A percentile compares a stretch with the other conserved stretches of the same genome.
Conservation (phyloP, 2,888 invertebrate genomes). For the Tortrix viridana region DNA sequence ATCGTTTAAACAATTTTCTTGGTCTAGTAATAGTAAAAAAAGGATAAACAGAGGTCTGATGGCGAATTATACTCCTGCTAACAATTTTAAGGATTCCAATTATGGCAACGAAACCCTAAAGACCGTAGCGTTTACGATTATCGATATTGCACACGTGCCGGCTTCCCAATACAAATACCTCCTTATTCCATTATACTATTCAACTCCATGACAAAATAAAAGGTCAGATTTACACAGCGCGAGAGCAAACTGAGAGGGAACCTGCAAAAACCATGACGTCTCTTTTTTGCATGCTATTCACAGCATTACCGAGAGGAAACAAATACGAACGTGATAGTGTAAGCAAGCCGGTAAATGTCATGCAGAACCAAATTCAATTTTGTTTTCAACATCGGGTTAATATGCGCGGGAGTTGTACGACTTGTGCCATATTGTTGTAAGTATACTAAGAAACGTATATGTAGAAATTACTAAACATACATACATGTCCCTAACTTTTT, state of each 20-base stretch:
- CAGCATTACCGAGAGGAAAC: constrained; percentile 53
- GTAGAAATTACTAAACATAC: too few species aligned
- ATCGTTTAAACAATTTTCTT: too few species aligned
- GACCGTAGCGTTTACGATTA: constrained; percentile 52
- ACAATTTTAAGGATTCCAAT: neutral
- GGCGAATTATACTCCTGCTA: too few species aligned
- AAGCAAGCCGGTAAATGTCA: constrained; percentile 67
- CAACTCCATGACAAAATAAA: constrained; percentile 66
- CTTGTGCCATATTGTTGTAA: constrained; percentile 50
- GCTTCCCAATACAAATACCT: constrained; percentile 59
- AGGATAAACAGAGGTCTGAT: too few species aligned
- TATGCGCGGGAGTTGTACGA: constrained; percentile 67
- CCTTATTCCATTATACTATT: constrained; percentile 68
- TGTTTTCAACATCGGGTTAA: constrained; percentile 66
- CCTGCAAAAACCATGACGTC: constrained; percentile 44
- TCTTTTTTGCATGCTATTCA: constrained; percentile 56
- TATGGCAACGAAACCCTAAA: constrained; percentile 33
- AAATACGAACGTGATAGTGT: constrained; percentile 59
- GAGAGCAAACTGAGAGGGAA: constrained; percentile 42
- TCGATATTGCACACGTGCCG: constrained; percentile 58
- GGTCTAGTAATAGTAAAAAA: too few species aligned
- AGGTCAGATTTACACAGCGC: constrained; percentile 73
- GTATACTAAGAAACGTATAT: constrained; percentile 43
- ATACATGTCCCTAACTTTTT: too few species aligned
- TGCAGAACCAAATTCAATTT: constrained; percentile 71